Conservation (phyloP, 2,113 vertebrate species). For the Abramis brama region DNA sequence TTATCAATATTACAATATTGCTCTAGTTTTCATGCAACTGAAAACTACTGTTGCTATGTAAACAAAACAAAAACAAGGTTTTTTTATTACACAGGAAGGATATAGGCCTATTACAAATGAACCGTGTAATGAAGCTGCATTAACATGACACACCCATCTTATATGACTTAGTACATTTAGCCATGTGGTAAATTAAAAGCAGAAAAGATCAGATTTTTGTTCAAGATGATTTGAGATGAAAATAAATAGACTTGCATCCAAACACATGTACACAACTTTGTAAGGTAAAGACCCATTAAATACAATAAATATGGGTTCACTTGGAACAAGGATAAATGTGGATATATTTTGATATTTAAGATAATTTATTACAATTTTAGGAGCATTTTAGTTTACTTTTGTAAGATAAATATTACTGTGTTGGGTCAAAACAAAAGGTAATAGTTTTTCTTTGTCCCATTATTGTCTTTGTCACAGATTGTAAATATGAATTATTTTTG, state of each 20-base stretch:
- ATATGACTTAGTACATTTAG: neutral
- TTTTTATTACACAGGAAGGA: neutral
- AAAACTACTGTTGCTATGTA: neutral
- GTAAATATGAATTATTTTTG: neutral
- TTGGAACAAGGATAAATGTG: no score
- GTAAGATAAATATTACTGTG: no score
- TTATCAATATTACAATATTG: neutral
- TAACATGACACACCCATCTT: neutral
- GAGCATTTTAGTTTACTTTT: no score
- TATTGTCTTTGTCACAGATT: neutral
- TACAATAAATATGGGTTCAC: neutral
- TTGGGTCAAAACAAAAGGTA: no score
- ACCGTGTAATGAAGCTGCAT: neutral
- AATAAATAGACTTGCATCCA: neutral
- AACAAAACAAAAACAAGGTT: neutral
- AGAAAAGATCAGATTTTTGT: neutral
- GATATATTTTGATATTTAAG: no score
- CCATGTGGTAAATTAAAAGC: neutral
- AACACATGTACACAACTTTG: neutral
- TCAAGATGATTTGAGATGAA: neutral
- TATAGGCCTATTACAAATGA: neutral
- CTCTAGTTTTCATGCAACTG: neutral
- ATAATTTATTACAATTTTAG: no score
- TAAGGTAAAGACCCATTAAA: neutral
- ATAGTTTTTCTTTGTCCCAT: neutral